Evolutionary conservation across 2,797 vertebrate species (phyloP).

Genomic region (Mormyrus hasselquistii): DNA sequence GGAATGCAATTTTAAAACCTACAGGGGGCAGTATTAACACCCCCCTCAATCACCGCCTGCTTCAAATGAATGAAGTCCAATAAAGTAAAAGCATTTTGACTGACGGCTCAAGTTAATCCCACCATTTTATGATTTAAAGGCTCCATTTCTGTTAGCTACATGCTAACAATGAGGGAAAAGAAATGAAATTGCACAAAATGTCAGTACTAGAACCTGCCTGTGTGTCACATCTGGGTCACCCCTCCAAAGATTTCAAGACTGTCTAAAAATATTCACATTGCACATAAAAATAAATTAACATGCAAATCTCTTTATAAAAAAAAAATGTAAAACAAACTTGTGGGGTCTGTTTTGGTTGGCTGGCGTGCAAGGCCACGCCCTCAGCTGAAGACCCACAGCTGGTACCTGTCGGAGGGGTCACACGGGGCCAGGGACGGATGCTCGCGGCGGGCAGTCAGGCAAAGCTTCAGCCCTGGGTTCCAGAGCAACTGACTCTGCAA

Average conservation of each 20-base stretch:
- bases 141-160: background rate
- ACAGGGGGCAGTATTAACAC: background rate
- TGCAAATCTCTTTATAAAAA: background rate
- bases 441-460: slow-evolving; percentile 77
- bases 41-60: background rate
- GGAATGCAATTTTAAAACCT: background rate
- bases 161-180: background rate
- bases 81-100: background rate
- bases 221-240: background rate
- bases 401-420: slow-evolving; percentile 76
- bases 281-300: slow-evolving; percentile 66
- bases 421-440: slow-evolving; percentile 74
- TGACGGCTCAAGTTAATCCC: background rate
- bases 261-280: slow-evolving; percentile 50
- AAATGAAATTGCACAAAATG: background rate
- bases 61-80: background rate
- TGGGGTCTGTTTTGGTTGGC: background rate
- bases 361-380: background rate
- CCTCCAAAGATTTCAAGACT: slow-evolving; percentile 35
- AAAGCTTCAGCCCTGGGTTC: slow-evolving; percentile 70
- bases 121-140: background rate
- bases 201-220: background rate
- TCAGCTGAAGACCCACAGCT: slow-evolving; percentile 85
- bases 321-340: background rate
- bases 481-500: slow-evolving; percentile 79